Evolutionary conservation across 2,113 vertebrate species (phyloP).

Genomic region (Mola mola): DNA sequence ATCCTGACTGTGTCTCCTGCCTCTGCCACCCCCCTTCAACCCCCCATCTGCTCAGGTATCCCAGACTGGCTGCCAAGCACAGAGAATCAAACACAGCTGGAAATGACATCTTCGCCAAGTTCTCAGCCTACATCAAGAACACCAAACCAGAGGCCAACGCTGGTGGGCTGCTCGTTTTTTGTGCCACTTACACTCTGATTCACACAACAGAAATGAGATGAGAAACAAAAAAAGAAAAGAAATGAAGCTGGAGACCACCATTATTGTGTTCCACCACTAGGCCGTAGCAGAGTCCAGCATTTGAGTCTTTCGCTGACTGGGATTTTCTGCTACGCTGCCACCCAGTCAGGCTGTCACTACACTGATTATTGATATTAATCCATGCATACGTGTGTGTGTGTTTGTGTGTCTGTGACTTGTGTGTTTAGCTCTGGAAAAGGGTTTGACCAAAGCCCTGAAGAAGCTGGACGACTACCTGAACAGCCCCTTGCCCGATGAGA

Average conservation of each 20-base stretch:
- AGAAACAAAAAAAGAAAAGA: conserved; percentile 2
- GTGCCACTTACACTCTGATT: conserved; percentile 25
- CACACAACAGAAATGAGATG: conserved; percentile 6
- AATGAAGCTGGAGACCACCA: neutral
- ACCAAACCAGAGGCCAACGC: conserved; percentile 90
- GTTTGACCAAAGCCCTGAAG: conserved; percentile 88
- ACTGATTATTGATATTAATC: no score
- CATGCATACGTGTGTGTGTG: neutral
- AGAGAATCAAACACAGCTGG: conserved; percentile 95
- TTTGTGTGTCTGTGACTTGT: conserved; percentile 7
- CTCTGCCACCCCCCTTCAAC: neutral
- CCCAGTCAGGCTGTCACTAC: conserved; percentile 34
- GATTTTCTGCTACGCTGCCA: conserved; percentile 51
- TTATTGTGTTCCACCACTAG: conserved; percentile 55
- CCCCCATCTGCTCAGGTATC: conserved; percentile 85
- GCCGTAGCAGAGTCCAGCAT: conserved; percentile 59
- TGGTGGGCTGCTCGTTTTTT: conserved; percentile 81
- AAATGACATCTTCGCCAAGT: conserved; percentile 97
- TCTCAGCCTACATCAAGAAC: conserved; percentile 98
- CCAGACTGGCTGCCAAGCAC: conserved; percentile 92
- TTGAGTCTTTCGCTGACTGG: neutral
- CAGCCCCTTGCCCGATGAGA: conserved; percentile 90
- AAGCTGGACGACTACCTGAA: conserved; percentile 94
- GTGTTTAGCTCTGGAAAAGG: conserved; percentile 87
- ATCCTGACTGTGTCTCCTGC: conserved; percentile 38